Base-by-base conservation (phyloP, 2,888 invertebrate genomes). In the Cataglyphis rosenhaueri region DNA sequence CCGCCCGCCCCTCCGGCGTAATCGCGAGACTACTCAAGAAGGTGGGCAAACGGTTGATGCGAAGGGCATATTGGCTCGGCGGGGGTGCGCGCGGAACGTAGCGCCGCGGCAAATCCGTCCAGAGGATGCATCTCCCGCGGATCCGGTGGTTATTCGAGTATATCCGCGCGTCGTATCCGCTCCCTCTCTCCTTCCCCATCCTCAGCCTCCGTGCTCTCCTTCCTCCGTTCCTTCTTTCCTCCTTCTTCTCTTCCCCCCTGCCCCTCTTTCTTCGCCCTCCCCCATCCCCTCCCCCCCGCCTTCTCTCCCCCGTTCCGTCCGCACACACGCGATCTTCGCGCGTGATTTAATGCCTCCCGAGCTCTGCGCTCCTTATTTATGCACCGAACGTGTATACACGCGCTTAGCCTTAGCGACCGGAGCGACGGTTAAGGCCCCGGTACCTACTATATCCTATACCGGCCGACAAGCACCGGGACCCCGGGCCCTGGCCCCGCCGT, bases 281-380 rank as follows among this genome's bases (percentile, higher is more conserved):
- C 57, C 81, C 55, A 21, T 81, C 57, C 71, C 75, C 81, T 83
- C 35, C 85, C 76, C 10, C 68, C 73, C 57, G 75, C 83, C 65
- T 68, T 41, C 71, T 29, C 21, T 21, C 68, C 73, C 57, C 78
- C 83, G 85, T 84, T 81, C 44, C 73, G 76, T 86, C 74, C 76
- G 86, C 88, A 88, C 90, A 91, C 92, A 90, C 92, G 91, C 92
- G 92, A 93, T 93, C 91, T 89, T 90, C 91, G 91, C 90, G 87
- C 90, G 91, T 94, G 94, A 94, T 94, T 94, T 94, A 94, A 94
- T 94, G 92, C 94, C 91, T 89, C 92, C 88, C 89, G 91, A 91
- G 91, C 92, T 52, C 48, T 91, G 92, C 91, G 92, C 92, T 93
- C 90, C 92, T 94, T 94, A 94, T 94, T 94, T 94, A 94, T 94